These are phyloP conservation scores for Tigriopus japonicus DNA, from an alignment of 1,140 invertebrate genomes.

Conservation along the genomic window DNA sequence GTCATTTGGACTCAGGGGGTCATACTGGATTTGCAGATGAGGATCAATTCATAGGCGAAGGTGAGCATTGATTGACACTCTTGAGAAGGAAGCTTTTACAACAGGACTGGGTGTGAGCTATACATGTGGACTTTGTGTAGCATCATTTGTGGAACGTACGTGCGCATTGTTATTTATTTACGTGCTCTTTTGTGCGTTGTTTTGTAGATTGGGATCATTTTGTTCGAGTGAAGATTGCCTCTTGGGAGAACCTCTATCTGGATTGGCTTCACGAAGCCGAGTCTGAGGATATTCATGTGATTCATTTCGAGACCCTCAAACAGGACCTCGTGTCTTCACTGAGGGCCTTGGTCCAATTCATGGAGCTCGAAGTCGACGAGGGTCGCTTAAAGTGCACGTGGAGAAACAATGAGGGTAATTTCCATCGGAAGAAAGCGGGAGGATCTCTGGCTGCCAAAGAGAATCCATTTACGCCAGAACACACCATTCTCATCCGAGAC, in stretches of 20 bases:
- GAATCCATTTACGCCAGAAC: constrained; percentile 15
- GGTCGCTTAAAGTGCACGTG: constrained; percentile 14
- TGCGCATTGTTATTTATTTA: no score
- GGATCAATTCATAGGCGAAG: constrained; percentile 17
- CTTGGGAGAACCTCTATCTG: constrained; percentile 18
- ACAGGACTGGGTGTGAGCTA: no score
- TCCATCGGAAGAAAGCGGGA: constrained; percentile 15
- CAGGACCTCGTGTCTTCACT: constrained; percentile 14
- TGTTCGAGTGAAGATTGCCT: constrained; percentile 15
- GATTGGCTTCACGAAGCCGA: constrained; percentile 17
- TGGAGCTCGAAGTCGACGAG: constrained; percentile 4
- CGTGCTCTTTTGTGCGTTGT: neutral
- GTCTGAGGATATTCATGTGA: constrained; percentile 11
- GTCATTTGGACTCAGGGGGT: constrained; percentile 18
- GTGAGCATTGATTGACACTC: constrained; percentile 1
- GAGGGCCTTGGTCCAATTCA: constrained; percentile 13
- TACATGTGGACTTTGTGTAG: no score
- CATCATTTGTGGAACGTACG: no score
- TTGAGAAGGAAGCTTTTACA: neutral
- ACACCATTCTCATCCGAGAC: constrained; percentile 11
- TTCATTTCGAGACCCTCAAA: constrained; percentile 17
- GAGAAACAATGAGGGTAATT: constrained; percentile 15
- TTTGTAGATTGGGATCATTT: constrained; percentile 18
- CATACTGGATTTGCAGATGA: constrained; percentile 19
- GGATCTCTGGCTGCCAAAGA: neutral